These are phyloP conservation scores for Eucidaris tribuloides DNA, from an alignment of 35 echinoderm and acorn worm species.

Conservation along the genomic window DNA sequence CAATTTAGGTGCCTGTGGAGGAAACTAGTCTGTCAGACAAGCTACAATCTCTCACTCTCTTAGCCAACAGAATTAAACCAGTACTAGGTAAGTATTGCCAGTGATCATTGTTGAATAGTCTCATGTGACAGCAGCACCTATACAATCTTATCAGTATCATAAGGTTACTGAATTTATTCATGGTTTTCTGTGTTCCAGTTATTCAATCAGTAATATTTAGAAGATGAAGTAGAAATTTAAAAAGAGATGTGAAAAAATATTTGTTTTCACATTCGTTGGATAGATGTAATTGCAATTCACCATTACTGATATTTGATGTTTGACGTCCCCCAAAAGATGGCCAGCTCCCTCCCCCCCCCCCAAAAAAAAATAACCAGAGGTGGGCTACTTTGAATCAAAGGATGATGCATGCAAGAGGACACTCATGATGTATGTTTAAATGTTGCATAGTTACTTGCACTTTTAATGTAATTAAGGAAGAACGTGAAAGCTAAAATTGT, in stretches of 20 bases:
- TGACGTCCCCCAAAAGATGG: too few species aligned
- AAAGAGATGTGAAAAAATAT: neutral
- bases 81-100: constrained; percentile 26
- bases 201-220: neutral
- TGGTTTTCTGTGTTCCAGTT: neutral
- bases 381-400: too few species aligned
- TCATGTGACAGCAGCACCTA: neutral
- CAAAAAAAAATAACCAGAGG: too few species aligned
- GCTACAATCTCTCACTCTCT: neutral
- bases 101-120: neutral
- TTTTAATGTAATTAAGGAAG: too few species aligned
- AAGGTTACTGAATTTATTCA: neutral
- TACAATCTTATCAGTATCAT: neutral
- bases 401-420: too few species aligned
- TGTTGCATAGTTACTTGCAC: too few species aligned
- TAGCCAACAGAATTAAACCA: constrained; percentile 23
- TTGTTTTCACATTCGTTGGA: neutral
- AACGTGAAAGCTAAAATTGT: too few species aligned
- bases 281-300: too few species aligned
- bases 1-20: neutral
- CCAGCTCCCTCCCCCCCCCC: too few species aligned
- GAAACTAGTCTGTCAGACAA: neutral
- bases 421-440: too few species aligned
- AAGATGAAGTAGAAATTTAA: neutral
- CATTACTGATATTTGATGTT: too few species aligned